phyloP scores from a whole-genome alignment of 2,888 invertebrate species.

The Merodon equestris region DNA sequence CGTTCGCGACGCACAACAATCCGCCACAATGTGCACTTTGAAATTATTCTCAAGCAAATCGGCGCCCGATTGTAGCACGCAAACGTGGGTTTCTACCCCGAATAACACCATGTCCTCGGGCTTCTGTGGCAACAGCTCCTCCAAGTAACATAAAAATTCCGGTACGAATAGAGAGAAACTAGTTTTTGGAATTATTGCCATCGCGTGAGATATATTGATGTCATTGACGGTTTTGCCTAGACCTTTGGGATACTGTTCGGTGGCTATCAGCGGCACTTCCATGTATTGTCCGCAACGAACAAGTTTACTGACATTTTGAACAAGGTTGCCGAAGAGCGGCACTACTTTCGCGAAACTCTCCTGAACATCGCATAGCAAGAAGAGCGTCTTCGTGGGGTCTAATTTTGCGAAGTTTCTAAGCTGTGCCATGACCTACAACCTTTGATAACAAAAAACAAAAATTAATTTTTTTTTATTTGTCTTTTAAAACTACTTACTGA shows the following conservation, averaged over 20 bases:
- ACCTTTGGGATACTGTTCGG: constrained; percentile 86
- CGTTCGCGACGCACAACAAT: constrained; percentile 87
- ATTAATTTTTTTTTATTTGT: background rate
- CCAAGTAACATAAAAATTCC: constrained; percentile 81
- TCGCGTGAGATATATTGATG: constrained; percentile 82
- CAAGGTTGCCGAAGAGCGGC: constrained; percentile 86
- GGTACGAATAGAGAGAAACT: constrained; percentile 88
- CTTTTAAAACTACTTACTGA: too few relatives aligned
- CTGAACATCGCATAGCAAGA: constrained; percentile 91
- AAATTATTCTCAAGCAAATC: constrained; percentile 82
- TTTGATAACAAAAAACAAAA: background rate
- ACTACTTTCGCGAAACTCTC: constrained; percentile 87
- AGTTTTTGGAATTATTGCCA: constrained; percentile 84
- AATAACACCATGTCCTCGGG: constrained; percentile 82
- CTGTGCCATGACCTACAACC: background rate
- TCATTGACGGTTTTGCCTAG: constrained; percentile 86
- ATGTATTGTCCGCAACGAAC: constrained; percentile 83
- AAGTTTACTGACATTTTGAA: constrained; percentile 85
- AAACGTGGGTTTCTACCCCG: constrained; percentile 88
- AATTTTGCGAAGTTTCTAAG: constrained; percentile 72
- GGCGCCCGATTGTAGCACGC: constrained; percentile 88
- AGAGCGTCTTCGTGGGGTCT: constrained; percentile 82
- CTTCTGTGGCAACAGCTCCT: constrained; percentile 78
- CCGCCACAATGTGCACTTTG: constrained; percentile 87
- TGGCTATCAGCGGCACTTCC: constrained; percentile 83